Percentiles rank a stretch among this genome's conserved stretches.
Conservation (phyloP, 2,888 invertebrate genomes). For the Fabriciana adippe region DNA sequence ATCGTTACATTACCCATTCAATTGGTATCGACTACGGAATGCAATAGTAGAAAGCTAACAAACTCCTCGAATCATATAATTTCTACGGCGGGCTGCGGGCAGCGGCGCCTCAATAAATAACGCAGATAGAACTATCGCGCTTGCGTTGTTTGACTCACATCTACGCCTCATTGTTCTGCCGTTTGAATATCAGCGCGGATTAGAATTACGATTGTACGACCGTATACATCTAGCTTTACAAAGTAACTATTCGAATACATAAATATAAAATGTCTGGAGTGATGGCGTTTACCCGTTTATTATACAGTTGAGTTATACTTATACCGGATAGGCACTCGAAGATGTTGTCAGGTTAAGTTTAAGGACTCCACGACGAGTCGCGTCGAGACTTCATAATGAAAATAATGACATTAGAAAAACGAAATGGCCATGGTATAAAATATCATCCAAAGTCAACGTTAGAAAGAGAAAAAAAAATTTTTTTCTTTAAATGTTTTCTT, state of each 20-base stretch:
- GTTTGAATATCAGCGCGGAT: constrained; percentile 35
- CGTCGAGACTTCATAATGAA: too few species aligned
- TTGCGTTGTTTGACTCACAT: constrained; percentile 47
- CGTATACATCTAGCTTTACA: constrained; percentile 27
- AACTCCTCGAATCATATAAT: constrained; percentile 35
- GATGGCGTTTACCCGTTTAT: constrained; percentile 4
- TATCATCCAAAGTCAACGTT: too few species aligned
- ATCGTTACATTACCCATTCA: constrained; percentile 12
- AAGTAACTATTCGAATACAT: constrained; percentile 29
- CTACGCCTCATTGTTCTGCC: constrained; percentile 42
- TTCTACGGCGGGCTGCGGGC: constrained; percentile 31
- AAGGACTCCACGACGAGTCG: background rate
- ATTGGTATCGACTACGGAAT: constrained; percentile 20
- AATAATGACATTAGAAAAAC: too few species aligned
- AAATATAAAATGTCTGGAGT: constrained; percentile 19
- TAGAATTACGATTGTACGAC: constrained; percentile 37
- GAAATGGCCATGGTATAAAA: too few species aligned
- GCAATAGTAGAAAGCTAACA: constrained; percentile 35
- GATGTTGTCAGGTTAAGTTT: background rate
- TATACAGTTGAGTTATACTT: constrained; percentile 6
- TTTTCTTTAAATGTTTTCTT: too few species aligned
- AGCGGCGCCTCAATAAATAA: constrained; percentile 56
- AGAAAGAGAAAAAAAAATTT: too few species aligned
- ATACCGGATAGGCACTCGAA: background rate
- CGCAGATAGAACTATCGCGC: constrained; percentile 52